These are phyloP conservation scores for Theocolax elegans DNA, from an alignment of 1,140 invertebrate species.

Conservation along the genomic window DNA sequence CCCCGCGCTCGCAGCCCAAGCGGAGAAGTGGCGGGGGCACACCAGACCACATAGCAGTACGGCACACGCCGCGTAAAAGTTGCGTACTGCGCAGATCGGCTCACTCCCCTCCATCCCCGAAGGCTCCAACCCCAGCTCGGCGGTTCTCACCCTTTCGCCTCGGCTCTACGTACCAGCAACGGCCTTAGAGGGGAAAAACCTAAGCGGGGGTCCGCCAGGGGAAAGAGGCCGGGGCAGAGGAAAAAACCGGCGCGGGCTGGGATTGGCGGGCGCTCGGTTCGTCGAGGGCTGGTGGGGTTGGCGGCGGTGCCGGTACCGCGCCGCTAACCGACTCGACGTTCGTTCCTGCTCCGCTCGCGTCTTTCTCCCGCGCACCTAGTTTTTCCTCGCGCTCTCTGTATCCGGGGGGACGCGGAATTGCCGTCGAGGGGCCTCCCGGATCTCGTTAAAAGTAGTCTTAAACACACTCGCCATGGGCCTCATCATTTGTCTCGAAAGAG, in stretches of 20 bases:
- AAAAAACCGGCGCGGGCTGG: conserved; percentile 54
- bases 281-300: background rate
- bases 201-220: conserved; percentile 38
- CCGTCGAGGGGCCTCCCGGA: background rate
- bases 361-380: background rate
- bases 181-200: conserved; percentile 67
- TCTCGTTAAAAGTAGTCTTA: conserved; percentile 18
- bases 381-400: background rate
- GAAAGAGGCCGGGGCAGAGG: conserved; percentile 35
- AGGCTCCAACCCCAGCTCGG: conserved; percentile 37
- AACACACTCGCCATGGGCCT: conserved; percentile 14
- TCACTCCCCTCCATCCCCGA: conserved; percentile 43
- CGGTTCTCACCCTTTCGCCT: conserved; percentile 51
- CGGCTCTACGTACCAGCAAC: conserved; percentile 46
- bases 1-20: too few species aligned
- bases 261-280: conserved; percentile 52
- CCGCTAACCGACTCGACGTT: background rate
- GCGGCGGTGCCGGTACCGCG: background rate
- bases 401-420: background rate
- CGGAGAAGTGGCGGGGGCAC: conserved; percentile 55
- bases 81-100: conserved; percentile 64
- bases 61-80: conserved; percentile 59
- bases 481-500: conserved; percentile 3
- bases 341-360: too few species aligned
- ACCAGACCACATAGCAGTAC: conserved; percentile 45